Evolutionary conservation across 2,113 vertebrate genomes (phyloP).

Genomic region (Hipposideros armiger): DNA sequence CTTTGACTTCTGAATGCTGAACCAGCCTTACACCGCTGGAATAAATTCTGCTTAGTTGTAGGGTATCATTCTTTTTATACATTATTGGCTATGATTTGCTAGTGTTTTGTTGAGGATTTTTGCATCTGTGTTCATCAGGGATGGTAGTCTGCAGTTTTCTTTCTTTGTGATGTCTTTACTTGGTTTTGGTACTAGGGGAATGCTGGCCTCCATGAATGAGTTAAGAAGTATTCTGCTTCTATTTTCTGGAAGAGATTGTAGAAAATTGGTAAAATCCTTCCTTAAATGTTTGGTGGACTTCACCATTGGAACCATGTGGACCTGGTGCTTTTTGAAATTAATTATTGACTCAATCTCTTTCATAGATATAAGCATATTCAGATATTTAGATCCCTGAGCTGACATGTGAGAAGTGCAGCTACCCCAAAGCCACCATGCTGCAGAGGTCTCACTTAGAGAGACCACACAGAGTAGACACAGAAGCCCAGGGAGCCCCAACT

Average conservation of each 20-base stretch:
- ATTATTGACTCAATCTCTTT: not conserved
- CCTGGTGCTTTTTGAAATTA: not conserved
- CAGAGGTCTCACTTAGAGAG: not conserved
- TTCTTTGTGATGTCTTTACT: not conserved
- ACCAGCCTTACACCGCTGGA: not conserved
- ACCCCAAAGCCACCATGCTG: too few relatives aligned
- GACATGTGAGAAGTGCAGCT: not conserved
- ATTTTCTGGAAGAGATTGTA: not conserved
- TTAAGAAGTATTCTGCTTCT: not conserved
- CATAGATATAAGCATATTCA: not conserved
- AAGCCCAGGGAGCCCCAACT: not conserved
- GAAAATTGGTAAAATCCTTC: not conserved
- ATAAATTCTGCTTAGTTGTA: not conserved
- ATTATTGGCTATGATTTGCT: not conserved
- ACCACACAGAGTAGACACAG: not conserved
- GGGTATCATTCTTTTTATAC: not conserved
- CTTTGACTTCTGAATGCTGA: not conserved
- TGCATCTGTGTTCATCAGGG: not conserved
- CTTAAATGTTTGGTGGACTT: not conserved
- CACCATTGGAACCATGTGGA: not conserved
- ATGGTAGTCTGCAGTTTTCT: not conserved
- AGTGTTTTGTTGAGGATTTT: not conserved
- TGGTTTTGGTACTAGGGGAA: not conserved
- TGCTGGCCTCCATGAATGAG: not conserved
- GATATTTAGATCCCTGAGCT: not conserved